Conservation (phyloP, 1,140 invertebrate species). For the Drosophila dunni region DNA sequence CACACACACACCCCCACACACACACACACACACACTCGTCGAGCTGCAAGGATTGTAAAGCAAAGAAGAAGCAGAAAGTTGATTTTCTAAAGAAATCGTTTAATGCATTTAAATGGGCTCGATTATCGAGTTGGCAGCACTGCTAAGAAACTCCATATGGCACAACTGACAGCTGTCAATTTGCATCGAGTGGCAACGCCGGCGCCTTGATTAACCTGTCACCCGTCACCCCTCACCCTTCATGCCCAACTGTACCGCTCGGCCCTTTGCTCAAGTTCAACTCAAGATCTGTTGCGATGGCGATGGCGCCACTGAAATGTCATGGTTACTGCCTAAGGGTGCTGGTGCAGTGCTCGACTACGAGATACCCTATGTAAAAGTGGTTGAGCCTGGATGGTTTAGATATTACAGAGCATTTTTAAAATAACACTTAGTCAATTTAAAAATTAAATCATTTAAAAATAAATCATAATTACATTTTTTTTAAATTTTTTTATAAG, state of each 20-base stretch:
- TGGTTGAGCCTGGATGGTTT: neutral
- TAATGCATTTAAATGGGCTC: conserved; percentile 78
- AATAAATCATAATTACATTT: no score
- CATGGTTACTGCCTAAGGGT: neutral
- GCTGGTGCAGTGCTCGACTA: neutral
- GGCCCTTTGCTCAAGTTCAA: neutral
- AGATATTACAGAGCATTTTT: neutral
- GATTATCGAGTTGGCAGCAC: conserved; percentile 58
- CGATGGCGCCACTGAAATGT: conserved; percentile 5
- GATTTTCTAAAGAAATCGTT: conserved; percentile 22
- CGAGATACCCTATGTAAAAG: neutral
- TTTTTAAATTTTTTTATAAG: no score
- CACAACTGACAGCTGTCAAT: conserved; percentile 43
- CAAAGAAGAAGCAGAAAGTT: conserved; percentile 13
- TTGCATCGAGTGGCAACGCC: conserved; percentile 43
- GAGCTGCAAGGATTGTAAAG: neutral
- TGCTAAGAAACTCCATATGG: conserved; percentile 51
- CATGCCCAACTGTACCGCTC: neutral
- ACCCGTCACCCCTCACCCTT: neutral
- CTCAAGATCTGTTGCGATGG: neutral
- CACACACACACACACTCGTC: conserved; percentile 9
- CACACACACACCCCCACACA: conserved; percentile 21
- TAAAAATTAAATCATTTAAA: no score
- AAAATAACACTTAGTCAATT: no score
- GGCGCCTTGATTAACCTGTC: conserved; percentile 9